Conservation (phyloP, 2,797 vertebrate genomes). For the Myoxocephalus aenaeus region DNA sequence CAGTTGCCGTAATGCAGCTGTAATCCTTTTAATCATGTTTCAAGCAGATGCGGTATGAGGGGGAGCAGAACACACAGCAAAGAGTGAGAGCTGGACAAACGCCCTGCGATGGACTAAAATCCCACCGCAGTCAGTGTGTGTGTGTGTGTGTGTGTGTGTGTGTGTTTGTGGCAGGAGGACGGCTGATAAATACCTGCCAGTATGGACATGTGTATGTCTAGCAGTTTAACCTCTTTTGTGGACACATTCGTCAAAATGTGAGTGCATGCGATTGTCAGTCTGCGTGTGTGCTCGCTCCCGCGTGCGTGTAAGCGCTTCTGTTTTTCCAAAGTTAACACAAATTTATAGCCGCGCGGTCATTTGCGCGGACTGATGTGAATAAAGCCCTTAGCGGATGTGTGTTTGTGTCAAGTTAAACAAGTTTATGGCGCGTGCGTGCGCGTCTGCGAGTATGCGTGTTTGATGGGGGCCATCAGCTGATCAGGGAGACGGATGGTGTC, state of each 20-base stretch:
- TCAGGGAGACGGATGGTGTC: slow-evolving; percentile 83
- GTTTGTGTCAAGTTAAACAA: slow-evolving; percentile 80
- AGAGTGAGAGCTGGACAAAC: slow-evolving; percentile 57
- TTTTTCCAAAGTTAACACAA: slow-evolving; percentile 47
- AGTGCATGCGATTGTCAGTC: slow-evolving; percentile 31
- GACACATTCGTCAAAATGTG: slow-evolving; percentile 50
- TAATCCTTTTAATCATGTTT: slow-evolving; percentile 55
- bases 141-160: slow-evolving; percentile 18
- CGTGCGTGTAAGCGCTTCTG: slow-evolving; percentile 21
- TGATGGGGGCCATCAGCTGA: slow-evolving; percentile 81
- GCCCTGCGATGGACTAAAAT: slow-evolving; percentile 49
- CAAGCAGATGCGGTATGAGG: slow-evolving; percentile 47
- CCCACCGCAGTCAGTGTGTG: slow-evolving; percentile 21
- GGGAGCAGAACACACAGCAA: slow-evolving; percentile 25
- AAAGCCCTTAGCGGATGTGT: slow-evolving; percentile 50
- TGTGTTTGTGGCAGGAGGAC: slow-evolving; percentile 26
- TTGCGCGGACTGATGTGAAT: slow-evolving; percentile 60
- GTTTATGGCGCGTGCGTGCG: slow-evolving; percentile 62
- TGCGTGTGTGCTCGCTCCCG: not conserved
- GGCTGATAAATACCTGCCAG: slow-evolving; percentile 67
- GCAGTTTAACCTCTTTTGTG: slow-evolving; percentile 58
- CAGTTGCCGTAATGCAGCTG: slow-evolving; percentile 41
- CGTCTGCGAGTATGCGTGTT: slow-evolving; percentile 64
- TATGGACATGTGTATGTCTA: slow-evolving; percentile 53
- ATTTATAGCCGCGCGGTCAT: slow-evolving; percentile 56